phyloP scores from a whole-genome alignment of 2,797 vertebrate species.

The Lagodon rhomboides region DNA sequence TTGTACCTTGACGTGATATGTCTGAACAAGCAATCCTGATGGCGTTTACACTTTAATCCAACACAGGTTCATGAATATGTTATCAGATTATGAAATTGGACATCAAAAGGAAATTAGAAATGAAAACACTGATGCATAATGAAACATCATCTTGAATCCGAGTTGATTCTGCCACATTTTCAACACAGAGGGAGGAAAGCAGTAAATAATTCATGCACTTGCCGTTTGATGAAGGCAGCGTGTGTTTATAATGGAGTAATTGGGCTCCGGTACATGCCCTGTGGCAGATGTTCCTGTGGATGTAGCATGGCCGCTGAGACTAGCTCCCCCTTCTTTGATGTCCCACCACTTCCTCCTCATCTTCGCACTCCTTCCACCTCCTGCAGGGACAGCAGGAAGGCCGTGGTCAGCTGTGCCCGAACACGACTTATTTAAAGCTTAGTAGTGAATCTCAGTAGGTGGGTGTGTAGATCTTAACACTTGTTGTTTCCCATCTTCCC shows the following conservation, averaged over 20 bases:
- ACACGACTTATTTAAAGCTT: constrained; percentile 9
- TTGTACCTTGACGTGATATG: neutral
- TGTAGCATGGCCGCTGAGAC: constrained; percentile 34
- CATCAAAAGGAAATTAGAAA: constrained; percentile 59
- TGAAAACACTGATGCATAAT: constrained; percentile 50
- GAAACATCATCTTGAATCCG: constrained; percentile 24
- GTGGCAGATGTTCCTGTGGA: constrained; percentile 74
- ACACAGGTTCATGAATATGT: constrained; percentile 31
- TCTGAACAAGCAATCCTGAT: neutral
- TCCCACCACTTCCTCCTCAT: constrained; percentile 24
- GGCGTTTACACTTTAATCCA: neutral
- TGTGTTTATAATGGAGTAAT: constrained; percentile 71
- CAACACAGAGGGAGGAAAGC: constrained; percentile 38
- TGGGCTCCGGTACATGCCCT: constrained; percentile 60
- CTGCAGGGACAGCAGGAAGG: constrained; percentile 35
- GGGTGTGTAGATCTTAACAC: neutral
- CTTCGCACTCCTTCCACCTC: constrained; percentile 29
- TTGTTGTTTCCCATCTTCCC: neutral
- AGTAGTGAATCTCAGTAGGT: constrained; percentile 9
- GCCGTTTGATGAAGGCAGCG: constrained; percentile 74
- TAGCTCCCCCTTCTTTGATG: constrained; percentile 68
- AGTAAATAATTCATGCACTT: constrained; percentile 76
- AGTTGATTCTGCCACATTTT: constrained; percentile 53
- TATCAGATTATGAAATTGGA: constrained; percentile 41
- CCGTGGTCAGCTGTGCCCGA: constrained; percentile 15